These are phyloP conservation scores for Hipparchia sbordonii DNA, from an alignment of 2,888 invertebrate species.

Conservation along the genomic window DNA sequence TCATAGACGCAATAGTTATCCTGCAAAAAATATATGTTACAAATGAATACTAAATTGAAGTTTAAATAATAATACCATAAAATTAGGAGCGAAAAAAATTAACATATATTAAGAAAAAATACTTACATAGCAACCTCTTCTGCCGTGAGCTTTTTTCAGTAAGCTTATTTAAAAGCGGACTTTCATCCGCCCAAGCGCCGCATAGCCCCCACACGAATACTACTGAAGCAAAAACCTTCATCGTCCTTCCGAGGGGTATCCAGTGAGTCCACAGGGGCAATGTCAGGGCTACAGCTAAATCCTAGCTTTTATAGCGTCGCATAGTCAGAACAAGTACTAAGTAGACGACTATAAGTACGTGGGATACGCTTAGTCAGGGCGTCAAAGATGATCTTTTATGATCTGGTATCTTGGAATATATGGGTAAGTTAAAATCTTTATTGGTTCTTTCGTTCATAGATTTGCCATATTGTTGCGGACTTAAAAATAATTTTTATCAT, in stretches of 20 bases:
- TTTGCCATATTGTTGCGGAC: slow-evolving; percentile 2
- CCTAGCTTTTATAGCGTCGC: slow-evolving; percentile 76
- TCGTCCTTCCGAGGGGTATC: slow-evolving; percentile 52
- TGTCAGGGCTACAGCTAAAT: slow-evolving; percentile 73
- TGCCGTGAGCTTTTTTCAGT: slow-evolving; percentile 48
- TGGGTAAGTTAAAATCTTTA: slow-evolving; percentile 34
- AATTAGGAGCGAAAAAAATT: no score
- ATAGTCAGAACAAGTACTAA: slow-evolving; percentile 64
- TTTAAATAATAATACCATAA: no score
- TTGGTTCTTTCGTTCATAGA: slow-evolving; percentile 22
- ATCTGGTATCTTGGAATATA: slow-evolving; percentile 48
- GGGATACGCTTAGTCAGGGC: slow-evolving; percentile 74
- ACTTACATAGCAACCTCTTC: slow-evolving; percentile 68
- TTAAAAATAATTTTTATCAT: slow-evolving; percentile 15
- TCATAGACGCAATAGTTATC: no score
- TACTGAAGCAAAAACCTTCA: slow-evolving; percentile 55
- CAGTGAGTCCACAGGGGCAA: slow-evolving; percentile 61
- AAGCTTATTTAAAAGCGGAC: slow-evolving; percentile 36
- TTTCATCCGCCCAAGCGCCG: slow-evolving; percentile 40
- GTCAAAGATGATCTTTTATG: slow-evolving; percentile 70
- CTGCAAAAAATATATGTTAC: not conserved
- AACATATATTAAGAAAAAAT: slow-evolving; percentile 15
- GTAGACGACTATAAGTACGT: slow-evolving; percentile 65
- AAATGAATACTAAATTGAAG: not conserved
- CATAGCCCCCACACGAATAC: slow-evolving; percentile 47